Percentiles rank a stretch among this genome's conserved stretches.
phyloP scores from a whole-genome alignment of 2,888 invertebrate species.

The Parascotia fuliginaria region DNA sequence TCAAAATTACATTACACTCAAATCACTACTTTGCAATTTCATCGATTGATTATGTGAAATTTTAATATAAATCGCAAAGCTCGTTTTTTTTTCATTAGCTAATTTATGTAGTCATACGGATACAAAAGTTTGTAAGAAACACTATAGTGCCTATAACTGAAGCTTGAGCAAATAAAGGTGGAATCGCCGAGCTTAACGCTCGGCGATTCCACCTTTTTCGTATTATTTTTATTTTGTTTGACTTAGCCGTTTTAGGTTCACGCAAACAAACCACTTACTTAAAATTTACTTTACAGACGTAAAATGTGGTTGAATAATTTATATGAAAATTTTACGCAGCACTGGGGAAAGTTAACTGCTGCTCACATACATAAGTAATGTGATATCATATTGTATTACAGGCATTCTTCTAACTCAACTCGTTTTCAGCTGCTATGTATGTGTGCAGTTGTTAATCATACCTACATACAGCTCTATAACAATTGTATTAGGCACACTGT shows the following conservation, averaged over 20 bases:
- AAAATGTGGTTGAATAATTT: conserved; percentile 11
- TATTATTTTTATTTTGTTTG: conserved; percentile 14
- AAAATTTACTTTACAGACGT: conserved; percentile 11
- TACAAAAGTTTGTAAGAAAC: conserved; percentile 4
- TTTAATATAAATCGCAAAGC: too few relatives aligned
- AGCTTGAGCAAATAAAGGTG: conserved; percentile 9
- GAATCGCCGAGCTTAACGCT: conserved; percentile 3
- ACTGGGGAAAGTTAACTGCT: conserved; percentile 2
- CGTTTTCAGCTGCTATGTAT: too few relatives aligned
- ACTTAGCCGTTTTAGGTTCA: conserved; percentile 12
- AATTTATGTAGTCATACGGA: conserved; percentile 3
- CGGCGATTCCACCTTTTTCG: conserved; percentile 10
- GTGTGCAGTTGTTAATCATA: too few relatives aligned
- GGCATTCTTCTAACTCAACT: too few relatives aligned
- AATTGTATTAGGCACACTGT: too few relatives aligned
- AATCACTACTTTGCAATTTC: too few relatives aligned
- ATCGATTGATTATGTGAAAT: too few relatives aligned
- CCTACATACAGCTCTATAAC: too few relatives aligned
- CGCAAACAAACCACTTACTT: conserved; percentile 13
- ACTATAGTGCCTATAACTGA: conserved; percentile 12
- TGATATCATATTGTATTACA: background rate
- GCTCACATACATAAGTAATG: conserved; percentile 2
- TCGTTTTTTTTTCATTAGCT: too few relatives aligned
- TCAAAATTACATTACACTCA: too few relatives aligned
- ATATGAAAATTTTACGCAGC: conserved; percentile 8